A percentile compares a stretch with the other conserved stretches of the same genome.
Evolutionary conservation across 2,113 vertebrate species (phyloP).

Genomic region (Sula dactylatra): DNA sequence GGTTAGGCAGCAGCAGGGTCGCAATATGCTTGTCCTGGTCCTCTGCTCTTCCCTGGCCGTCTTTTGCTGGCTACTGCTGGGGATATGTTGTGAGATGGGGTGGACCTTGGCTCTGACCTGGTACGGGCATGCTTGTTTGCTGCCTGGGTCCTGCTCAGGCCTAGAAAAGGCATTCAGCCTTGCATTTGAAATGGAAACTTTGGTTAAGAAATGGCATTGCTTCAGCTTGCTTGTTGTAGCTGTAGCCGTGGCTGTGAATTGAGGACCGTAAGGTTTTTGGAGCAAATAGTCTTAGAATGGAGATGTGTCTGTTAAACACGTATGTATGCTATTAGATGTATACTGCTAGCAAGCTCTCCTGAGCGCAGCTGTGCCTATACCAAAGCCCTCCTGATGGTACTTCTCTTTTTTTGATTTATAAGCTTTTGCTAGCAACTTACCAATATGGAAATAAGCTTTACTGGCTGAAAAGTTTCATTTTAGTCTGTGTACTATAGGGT

Average conservation of each 20-base stretch:
- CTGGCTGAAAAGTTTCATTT: neutral
- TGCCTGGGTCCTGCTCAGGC: neutral
- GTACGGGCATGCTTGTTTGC: neutral
- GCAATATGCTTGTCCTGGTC: neutral
- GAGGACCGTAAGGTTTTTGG: neutral
- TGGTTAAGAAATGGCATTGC: neutral
- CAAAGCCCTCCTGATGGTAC: neutral
- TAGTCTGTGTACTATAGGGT: neutral
- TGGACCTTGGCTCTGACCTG: neutral
- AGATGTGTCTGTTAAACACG: neutral
- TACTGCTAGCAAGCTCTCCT: neutral
- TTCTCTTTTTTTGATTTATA: neutral
- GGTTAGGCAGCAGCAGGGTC: neutral
- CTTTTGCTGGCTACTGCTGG: neutral
- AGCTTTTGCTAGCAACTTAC: neutral
- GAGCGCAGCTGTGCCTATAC: neutral
- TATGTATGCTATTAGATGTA: neutral
- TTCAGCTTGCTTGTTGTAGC: neutral
- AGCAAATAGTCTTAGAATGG: neutral
- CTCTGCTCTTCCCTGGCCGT: neutral
- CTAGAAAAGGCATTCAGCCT: neutral
- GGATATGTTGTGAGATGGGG: accelerated
- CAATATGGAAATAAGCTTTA: neutral
- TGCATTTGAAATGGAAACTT: neutral
- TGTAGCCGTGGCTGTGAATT: neutral